phyloP scores from a whole-genome alignment of 2,797 vertebrate species.

The Danio albolineatus region DNA sequence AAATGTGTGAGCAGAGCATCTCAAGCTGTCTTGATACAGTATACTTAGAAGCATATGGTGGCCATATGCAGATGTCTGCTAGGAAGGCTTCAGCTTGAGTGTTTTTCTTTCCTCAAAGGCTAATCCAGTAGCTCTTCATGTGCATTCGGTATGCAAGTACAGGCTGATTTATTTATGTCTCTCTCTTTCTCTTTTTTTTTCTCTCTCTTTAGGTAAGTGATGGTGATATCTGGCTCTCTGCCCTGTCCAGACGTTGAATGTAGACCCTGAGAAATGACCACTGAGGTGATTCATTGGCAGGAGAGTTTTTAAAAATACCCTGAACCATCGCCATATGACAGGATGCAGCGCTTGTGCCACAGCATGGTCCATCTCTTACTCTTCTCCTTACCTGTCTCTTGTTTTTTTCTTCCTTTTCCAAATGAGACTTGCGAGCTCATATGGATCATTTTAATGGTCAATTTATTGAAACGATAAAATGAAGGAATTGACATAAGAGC shows the following conservation, averaged over 20 bases:
- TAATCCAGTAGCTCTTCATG: slow-evolving; percentile 46
- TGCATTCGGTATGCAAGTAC: slow-evolving; percentile 34
- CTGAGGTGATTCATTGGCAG: slow-evolving; percentile 58
- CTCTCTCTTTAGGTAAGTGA: slow-evolving; percentile 77
- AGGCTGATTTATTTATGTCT: slow-evolving; percentile 53
- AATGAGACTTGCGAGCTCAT: slow-evolving; percentile 61
- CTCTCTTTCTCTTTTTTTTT: slow-evolving; percentile 54
- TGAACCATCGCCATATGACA: slow-evolving; percentile 54
- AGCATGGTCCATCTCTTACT: slow-evolving; percentile 48
- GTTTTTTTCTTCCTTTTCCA: slow-evolving; percentile 9
- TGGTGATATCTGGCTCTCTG: slow-evolving; percentile 63
- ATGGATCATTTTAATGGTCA: slow-evolving; percentile 69
- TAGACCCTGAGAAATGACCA: slow-evolving; percentile 59
- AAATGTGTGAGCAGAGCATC: slow-evolving; percentile 47
- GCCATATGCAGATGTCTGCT: slow-evolving; percentile 46
- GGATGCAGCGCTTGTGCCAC: slow-evolving; percentile 48
- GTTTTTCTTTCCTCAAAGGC: slow-evolving; percentile 39
- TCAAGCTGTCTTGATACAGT: slow-evolving; percentile 48
- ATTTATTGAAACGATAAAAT: slow-evolving; percentile 59
- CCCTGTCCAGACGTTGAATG: slow-evolving; percentile 54
- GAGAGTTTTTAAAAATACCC: slow-evolving; percentile 57
- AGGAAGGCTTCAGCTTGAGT: slow-evolving; percentile 36
- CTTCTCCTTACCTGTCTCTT: slow-evolving; percentile 45
- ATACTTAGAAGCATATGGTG: slow-evolving; percentile 49
- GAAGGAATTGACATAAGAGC: slow-evolving; percentile 57